These are phyloP conservation scores for Mimas tiliae DNA, from an alignment of 2,888 invertebrate species.

Conservation along the genomic window DNA sequence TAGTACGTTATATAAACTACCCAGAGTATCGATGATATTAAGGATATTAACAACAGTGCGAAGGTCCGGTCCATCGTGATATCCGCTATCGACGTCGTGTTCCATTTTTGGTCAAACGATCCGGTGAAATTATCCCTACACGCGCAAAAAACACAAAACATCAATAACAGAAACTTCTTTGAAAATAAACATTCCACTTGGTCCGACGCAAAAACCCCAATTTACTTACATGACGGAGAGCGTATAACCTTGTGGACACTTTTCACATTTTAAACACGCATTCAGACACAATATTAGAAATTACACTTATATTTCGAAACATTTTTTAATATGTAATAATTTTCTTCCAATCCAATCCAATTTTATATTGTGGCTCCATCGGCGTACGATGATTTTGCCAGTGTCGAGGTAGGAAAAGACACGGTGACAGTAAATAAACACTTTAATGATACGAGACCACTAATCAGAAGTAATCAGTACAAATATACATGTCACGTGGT, in stretches of 20 bases:
- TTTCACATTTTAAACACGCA: conserved; percentile 60
- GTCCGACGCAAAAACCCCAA: conserved; percentile 51
- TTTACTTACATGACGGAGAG: conserved; percentile 66
- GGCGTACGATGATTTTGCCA: too few species aligned
- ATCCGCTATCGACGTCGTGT: conserved; percentile 86
- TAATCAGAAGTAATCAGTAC: too few species aligned
- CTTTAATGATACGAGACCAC: too few species aligned
- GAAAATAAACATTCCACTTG: conserved; percentile 54
- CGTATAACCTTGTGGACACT: conserved; percentile 46
- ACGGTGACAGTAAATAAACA: too few species aligned
- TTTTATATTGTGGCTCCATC: too few species aligned
- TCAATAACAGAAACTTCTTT: conserved; percentile 37
- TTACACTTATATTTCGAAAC: conserved; percentile 18
- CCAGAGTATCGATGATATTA: conserved; percentile 94
- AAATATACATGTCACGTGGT: too few species aligned
- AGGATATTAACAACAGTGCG: conserved; percentile 90
- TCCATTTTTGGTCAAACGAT: conserved; percentile 78
- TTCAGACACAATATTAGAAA: conserved; percentile 18
- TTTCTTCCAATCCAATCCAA: too few species aligned
- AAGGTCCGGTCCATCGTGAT: conserved; percentile 91
- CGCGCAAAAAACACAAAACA: conserved; percentile 45
- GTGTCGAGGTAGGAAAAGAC: too few species aligned
- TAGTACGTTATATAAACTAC: conserved; percentile 97
- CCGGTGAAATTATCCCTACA: conserved; percentile 70
- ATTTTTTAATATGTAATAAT: conserved; percentile 31